Evolutionary conservation across 2,888 invertebrate species (phyloP).

Genomic region (Pseudolycoriella hygida): DNA sequence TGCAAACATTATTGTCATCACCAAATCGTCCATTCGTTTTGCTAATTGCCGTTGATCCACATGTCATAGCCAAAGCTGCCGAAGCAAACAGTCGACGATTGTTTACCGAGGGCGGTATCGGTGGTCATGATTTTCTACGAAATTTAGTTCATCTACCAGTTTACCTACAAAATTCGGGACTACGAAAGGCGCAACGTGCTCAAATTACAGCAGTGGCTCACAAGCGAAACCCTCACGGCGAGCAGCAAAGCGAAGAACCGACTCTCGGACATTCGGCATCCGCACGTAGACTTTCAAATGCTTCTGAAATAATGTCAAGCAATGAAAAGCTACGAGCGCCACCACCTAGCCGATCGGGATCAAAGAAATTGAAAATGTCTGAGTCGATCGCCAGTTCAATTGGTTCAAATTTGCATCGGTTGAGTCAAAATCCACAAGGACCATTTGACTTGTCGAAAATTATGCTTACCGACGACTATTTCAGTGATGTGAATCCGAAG

Average conservation of each 20-base stretch:
- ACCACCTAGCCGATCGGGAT: conserved; percentile 31
- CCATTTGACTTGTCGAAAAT: conserved; percentile 47
- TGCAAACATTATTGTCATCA: conserved; percentile 88
- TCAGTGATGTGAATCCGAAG: conserved; percentile 95
- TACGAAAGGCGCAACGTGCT: conserved; percentile 73
- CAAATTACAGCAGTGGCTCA: conserved; percentile 52
- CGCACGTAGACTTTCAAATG: conserved; percentile 56
- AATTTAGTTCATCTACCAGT: conserved; percentile 97
- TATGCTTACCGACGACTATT: conserved; percentile 92
- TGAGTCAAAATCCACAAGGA: conserved; percentile 46
- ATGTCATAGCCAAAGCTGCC: conserved; percentile 93
- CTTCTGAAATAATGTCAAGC: conserved; percentile 65
- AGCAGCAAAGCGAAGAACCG: conserved; percentile 19
- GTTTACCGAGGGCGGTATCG: conserved; percentile 70
- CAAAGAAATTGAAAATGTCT: conserved; percentile 59
- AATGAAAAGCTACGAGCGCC: conserved; percentile 49
- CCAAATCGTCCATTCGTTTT: conserved; percentile 89
- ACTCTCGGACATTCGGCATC: conserved; percentile 37
- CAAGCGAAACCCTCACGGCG: conserved; percentile 24
- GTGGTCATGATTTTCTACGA: conserved; percentile 83
- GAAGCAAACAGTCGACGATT: conserved; percentile 75
- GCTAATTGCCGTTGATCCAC: conserved; percentile 93
- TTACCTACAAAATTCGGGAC: conserved; percentile 90
- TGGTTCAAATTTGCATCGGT: conserved; percentile 67
- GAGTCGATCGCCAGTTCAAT: conserved; percentile 85